Evolutionary conservation across 2,113 vertebrate genomes (phyloP).

Genomic region (Oxyura jamaicensis): DNA sequence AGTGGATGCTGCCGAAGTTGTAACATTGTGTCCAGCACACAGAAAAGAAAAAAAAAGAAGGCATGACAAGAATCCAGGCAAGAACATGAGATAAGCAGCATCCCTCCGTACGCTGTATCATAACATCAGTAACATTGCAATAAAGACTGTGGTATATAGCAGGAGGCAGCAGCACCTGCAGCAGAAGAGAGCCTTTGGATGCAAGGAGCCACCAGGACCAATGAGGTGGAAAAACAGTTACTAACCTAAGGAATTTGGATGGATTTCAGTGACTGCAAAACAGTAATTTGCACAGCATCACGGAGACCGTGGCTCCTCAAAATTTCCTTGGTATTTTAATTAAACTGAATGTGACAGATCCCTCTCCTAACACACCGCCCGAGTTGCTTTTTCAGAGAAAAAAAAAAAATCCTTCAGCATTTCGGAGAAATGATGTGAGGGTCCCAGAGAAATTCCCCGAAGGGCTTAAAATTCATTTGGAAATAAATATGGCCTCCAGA

Average conservation of each 20-base stretch:
- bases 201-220: neutral
- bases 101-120: no score
- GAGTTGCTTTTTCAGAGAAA: neutral
- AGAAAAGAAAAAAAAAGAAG: neutral
- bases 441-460: neutral
- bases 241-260: neutral
- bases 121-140: neutral
- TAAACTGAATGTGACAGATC: neutral
- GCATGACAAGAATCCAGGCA: neutral
- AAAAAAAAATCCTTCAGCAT: accelerated
- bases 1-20: accelerated
- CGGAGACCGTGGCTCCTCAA: neutral
- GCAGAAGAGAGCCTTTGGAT: neutral
- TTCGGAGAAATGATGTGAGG: neutral
- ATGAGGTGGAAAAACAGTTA: neutral
- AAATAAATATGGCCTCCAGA: neutral
- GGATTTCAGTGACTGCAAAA: neutral
- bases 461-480: neutral
- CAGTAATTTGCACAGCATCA: neutral
- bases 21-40: neutral
- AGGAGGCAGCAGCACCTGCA: neutral
- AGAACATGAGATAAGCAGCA: neutral
- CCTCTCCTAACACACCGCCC: neutral
- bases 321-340: neutral
- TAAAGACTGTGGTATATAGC: no score